phyloP scores from a whole-genome alignment of 2,888 invertebrate genomes.

The Cantharis lateralis region DNA sequence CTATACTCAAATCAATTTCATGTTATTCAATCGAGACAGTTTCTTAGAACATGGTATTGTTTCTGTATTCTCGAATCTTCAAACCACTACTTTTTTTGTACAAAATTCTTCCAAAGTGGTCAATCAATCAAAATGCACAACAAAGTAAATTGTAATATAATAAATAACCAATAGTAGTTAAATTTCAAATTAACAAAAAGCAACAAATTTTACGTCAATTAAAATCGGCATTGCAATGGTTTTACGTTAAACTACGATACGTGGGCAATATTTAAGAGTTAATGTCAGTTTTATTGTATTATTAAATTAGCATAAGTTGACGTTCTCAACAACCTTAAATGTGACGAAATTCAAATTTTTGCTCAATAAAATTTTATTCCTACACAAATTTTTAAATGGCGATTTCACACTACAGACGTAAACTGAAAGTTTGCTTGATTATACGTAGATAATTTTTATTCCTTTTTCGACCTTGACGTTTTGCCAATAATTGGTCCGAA shows the following conservation, averaged over 20 bases:
- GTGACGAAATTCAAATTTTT: background rate
- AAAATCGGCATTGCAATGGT: background rate
- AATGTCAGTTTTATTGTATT: background rate
- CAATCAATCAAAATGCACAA: background rate
- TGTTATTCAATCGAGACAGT: background rate
- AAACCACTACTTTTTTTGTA: background rate
- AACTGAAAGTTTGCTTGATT: background rate
- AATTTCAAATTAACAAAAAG: background rate
- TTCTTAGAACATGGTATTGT: background rate
- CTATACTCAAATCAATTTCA: background rate
- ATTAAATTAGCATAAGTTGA: slow-evolving; percentile 1
- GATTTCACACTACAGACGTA: background rate
- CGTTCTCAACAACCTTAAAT: background rate
- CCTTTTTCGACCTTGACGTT: too few relatives aligned
- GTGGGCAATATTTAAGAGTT: background rate
- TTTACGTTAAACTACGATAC: background rate
- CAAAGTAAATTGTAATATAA: too few relatives aligned
- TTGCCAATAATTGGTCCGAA: too few relatives aligned
- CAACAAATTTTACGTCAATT: background rate
- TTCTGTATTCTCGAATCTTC: background rate
- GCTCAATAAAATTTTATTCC: background rate
- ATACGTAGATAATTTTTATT: background rate
- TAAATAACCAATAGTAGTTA: too few relatives aligned
- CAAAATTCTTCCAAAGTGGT: background rate
- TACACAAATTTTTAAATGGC: background rate